Evolutionary conservation across 2,888 invertebrate genomes (phyloP).

Genomic region (Craniophora ligustri): DNA sequence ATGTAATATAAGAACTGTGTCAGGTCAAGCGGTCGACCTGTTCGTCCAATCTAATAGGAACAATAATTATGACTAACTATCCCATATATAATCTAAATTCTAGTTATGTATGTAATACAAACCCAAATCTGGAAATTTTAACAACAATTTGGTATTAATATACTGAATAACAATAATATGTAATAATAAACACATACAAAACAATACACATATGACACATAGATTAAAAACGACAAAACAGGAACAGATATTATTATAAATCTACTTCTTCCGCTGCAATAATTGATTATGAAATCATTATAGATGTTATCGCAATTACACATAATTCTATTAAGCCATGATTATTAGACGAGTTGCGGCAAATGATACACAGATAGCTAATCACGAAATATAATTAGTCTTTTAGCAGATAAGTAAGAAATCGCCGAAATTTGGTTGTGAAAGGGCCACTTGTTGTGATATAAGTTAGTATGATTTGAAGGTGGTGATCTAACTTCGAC

Average conservation of each 20-base stretch:
- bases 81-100: neutral
- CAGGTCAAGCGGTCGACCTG: conserved; percentile 11
- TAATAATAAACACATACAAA: conserved; percentile 11
- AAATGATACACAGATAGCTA: conserved; percentile 43
- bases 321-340: conserved; percentile 83
- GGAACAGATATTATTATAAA: conserved; percentile 51
- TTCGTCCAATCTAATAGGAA: conserved; percentile 9
- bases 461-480: no score
- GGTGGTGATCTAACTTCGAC: no score
- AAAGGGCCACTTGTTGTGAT: no score
- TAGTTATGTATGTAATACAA: conserved; percentile 8
- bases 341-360: conserved; percentile 54
- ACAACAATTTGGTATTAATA: conserved; percentile 37
- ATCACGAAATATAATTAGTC: neutral
- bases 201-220: conserved; percentile 44
- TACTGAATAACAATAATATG: conserved; percentile 2
- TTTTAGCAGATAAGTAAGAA: neutral
- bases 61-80: conserved; percentile 7
- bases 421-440: no score
- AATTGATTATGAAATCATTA: conserved; percentile 25
- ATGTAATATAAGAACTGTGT: neutral
- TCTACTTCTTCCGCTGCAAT: conserved; percentile 40
- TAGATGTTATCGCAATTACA: conserved; percentile 37
- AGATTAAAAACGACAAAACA: conserved; percentile 37
- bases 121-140: conserved; percentile 46